These are phyloP conservation scores for Diadophis punctatus DNA, from an alignment of 2,113 vertebrate genomes.

Conservation along the genomic window DNA sequence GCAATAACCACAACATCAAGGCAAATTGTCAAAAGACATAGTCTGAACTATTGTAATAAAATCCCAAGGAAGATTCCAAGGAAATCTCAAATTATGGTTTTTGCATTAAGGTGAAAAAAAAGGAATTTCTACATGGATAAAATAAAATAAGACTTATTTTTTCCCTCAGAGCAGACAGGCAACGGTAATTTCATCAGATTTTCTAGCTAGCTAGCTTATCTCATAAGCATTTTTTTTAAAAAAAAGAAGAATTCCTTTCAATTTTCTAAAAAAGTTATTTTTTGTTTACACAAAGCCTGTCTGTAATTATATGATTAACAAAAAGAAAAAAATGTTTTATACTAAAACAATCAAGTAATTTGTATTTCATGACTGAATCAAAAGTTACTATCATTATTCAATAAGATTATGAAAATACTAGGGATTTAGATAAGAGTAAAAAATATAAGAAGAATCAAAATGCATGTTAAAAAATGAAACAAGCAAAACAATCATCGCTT, in stretches of 20 bases:
- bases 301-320: neutral
- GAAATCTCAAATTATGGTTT: neutral
- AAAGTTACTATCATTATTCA: neutral
- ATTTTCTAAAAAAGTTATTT: neutral
- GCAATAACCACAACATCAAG: neutral
- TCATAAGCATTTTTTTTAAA: neutral
- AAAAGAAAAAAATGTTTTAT: neutral
- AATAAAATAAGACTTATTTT: neutral
- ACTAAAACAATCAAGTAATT: neutral
- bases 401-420: neutral
- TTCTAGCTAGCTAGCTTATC: neutral
- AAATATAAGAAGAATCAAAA: neutral
- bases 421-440: conserved; percentile 16
- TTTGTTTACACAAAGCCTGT: neutral
- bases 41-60: neutral
- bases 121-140: neutral
- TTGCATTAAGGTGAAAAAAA: neutral
- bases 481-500: neutral
- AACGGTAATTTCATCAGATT: neutral
- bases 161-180: neutral
- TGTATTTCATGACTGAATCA: neutral
- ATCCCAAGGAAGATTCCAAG: neutral
- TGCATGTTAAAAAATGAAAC: neutral
- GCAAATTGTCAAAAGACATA: neutral
- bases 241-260: neutral